Conservation (phyloP, 2,113 vertebrate species). For the Talpa occidentalis region DNA sequence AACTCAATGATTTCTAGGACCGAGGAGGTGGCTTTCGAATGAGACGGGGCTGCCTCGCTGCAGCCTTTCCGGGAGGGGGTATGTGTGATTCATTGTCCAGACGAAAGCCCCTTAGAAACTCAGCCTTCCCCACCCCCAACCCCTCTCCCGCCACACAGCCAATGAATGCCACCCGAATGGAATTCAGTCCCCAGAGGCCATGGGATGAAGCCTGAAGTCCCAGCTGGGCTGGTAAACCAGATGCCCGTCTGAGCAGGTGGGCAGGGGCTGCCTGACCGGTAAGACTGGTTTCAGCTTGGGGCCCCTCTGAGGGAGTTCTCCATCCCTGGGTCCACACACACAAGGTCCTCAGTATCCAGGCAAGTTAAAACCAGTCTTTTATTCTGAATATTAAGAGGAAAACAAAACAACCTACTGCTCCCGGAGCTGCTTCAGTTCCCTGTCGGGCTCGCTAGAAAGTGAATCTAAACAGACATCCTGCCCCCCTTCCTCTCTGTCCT, state of each 20-base stretch:
- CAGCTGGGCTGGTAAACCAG: constrained; percentile 80
- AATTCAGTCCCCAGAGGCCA: constrained; percentile 82
- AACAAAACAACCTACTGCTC: background rate
- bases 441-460: background rate
- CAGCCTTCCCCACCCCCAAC: constrained; percentile 82
- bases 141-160: constrained; percentile 77
- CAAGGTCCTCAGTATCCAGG: constrained; percentile 38
- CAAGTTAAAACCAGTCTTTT: constrained; percentile 61
- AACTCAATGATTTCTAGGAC: constrained; percentile 50
- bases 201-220: constrained; percentile 71
- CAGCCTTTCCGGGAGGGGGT: constrained; percentile 83
- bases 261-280: constrained; percentile 78
- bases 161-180: constrained; percentile 81
- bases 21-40: constrained; percentile 65
- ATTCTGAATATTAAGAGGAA: background rate
- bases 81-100: constrained; percentile 85
- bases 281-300: constrained; percentile 76
- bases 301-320: constrained; percentile 73
- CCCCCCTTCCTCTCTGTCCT: background rate
- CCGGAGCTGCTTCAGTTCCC: constrained; percentile 21
- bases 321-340: background rate
- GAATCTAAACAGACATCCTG: background rate
- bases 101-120: constrained; percentile 86
- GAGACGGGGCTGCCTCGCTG: constrained; percentile 72
- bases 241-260: constrained; percentile 78